Percentiles rank a stretch among this genome's conserved stretches.
Conservation (phyloP, 2,888 invertebrate genomes). For the Conops quadrifasciatus region DNA sequence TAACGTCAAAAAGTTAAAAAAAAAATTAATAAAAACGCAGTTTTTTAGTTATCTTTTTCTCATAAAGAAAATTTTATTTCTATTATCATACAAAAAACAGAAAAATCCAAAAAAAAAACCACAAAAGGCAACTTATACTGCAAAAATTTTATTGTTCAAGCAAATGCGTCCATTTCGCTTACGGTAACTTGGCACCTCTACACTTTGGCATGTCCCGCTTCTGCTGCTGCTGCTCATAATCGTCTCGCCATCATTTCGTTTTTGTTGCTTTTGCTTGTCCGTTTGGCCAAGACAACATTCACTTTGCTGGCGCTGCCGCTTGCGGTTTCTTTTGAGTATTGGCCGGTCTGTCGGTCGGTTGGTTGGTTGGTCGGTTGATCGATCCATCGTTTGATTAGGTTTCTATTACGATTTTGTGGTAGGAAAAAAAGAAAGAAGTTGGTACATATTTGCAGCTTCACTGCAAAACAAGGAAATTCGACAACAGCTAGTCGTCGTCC, state of each 20-base stretch:
- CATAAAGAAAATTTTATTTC: no score
- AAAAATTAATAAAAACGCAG: not conserved
- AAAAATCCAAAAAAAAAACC: conserved; percentile 19
- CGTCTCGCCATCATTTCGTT: no score
- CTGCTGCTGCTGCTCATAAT: not conserved
- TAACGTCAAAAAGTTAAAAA: not conserved
- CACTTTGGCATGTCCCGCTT: conserved; percentile 8
- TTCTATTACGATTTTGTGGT: not conserved
- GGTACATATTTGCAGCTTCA: not conserved
- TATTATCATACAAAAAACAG: not conserved
- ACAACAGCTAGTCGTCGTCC: not conserved
- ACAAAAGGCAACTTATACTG: conserved; percentile 11
- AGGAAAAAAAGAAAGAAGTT: no score
- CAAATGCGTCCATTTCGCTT: not conserved
- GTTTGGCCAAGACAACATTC: conserved; percentile 29
- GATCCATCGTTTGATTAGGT: not conserved
- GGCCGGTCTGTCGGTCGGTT: no score
- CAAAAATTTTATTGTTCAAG: not conserved
- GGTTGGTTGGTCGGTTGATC: no score
- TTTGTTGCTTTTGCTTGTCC: not conserved
- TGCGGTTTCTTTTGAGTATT: conserved; percentile 1
- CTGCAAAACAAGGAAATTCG: conserved; percentile 38
- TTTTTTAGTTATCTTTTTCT: no score
- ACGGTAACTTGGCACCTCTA: not conserved
- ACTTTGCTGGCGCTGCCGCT: conserved; percentile 17